Evolutionary conservation across 1,140 invertebrate genomes (phyloP).

Genomic region (Drosophila nannoptera): DNA sequence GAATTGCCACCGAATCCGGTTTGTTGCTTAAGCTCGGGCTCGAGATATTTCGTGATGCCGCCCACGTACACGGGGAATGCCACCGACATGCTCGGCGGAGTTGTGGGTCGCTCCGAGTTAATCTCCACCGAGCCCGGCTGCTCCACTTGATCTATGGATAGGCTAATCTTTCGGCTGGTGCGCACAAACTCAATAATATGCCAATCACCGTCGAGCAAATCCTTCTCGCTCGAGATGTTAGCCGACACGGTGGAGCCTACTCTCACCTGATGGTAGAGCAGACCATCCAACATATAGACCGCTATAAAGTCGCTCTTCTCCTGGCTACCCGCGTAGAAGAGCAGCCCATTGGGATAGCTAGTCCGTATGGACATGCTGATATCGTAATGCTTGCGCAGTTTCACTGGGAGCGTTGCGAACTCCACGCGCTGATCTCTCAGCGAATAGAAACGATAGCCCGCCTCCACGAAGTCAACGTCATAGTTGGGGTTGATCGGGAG

Average conservation of each 20-base stretch:
- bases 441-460: conserved; percentile 81
- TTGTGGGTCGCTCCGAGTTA: conserved; percentile 75
- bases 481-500: conserved; percentile 79
- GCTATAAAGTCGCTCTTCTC: conserved; percentile 88
- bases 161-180: conserved; percentile 81
- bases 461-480: conserved; percentile 64
- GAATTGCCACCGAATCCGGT: conserved; percentile 34
- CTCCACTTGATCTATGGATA: conserved; percentile 81
- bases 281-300: conserved; percentile 89
- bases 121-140: conserved; percentile 81
- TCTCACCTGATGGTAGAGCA: conserved; percentile 86
- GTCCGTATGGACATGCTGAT: conserved; percentile 92
- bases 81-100: conserved; percentile 82
- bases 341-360: conserved; percentile 86
- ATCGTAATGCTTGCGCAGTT: conserved; percentile 84
- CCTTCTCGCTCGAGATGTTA: conserved; percentile 80
- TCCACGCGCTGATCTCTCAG: conserved; percentile 86
- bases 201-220: conserved; percentile 92
- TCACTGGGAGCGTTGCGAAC: conserved; percentile 82
- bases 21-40: conserved; percentile 47
- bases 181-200: conserved; percentile 86
- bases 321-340: conserved; percentile 88
- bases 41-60: conserved; percentile 81
- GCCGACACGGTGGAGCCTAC: conserved; percentile 85
- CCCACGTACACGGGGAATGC: conserved; percentile 89